phyloP scores from a whole-genome alignment of 2,113 vertebrate genomes.

The Heliornis fulica region DNA sequence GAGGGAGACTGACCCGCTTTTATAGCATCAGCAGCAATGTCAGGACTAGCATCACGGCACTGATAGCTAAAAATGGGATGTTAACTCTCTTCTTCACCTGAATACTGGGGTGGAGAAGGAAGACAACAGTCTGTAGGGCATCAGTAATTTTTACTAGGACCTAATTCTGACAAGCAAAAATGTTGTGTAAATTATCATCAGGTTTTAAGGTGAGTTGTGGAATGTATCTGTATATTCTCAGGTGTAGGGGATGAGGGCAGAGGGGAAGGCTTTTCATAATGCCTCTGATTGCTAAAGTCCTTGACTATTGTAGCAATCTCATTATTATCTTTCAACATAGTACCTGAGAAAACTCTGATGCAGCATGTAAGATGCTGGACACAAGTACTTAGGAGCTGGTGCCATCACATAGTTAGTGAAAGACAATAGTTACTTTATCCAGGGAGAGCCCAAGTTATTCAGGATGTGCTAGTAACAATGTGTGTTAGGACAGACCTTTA shows the following conservation, averaged over 20 bases:
- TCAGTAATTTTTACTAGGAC: not conserved
- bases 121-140: not conserved
- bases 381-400: not conserved
- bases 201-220: not conserved
- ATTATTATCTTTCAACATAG: not conserved
- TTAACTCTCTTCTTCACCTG: not conserved
- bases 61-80: not conserved
- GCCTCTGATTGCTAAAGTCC: not conserved
- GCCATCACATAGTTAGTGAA: not conserved
- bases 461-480: accelerated
- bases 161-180: not conserved
- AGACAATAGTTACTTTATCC: not conserved
- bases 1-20: not conserved
- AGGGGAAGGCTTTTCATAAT: not conserved
- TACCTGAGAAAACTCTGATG: not conserved
- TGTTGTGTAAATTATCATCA: not conserved
- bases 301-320: not conserved
- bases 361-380: not conserved
- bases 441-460: not conserved
- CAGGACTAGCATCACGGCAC: not conserved
- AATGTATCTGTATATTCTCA: not conserved
- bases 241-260: not conserved
- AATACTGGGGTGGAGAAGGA: not conserved
- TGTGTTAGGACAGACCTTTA: not conserved
- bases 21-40: not conserved